Percentiles rank a stretch among this genome's conserved stretches.
phyloP scores from a whole-genome alignment of 2,113 vertebrate genomes.

The Aegithalos caudatus region DNA sequence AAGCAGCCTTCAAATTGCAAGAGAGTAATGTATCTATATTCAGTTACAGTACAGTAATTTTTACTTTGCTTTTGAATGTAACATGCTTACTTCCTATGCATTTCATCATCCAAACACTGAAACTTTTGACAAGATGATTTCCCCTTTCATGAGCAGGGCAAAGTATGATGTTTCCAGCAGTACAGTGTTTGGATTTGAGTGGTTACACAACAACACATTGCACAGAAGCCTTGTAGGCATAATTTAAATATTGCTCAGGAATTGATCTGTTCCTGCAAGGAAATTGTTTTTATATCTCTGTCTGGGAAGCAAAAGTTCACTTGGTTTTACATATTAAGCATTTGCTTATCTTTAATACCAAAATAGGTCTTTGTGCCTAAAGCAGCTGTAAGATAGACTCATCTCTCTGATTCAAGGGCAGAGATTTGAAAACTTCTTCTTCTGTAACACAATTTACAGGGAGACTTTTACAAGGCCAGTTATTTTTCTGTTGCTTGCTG shows the following conservation, averaged over 20 bases:
- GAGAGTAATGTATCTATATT: neutral
- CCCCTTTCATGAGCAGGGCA: neutral
- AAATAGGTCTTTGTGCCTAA: neutral
- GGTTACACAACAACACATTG: neutral
- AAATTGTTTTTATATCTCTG: neutral
- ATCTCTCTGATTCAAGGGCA: neutral
- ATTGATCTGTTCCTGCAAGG: neutral
- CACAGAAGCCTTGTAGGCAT: neutral
- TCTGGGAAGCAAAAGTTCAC: neutral
- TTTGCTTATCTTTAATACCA: neutral
- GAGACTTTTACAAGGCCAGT: neutral
- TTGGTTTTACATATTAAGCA: neutral
- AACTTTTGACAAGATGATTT: neutral
- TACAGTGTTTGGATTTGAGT: neutral
- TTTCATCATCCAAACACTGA: neutral
- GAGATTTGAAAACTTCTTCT: neutral
- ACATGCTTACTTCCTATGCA: neutral
- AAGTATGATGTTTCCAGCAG: neutral
- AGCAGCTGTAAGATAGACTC: neutral
- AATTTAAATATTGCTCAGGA: neutral
- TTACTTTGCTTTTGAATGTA: neutral
- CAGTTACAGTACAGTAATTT: neutral
- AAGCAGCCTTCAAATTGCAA: neutral
- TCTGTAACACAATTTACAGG: neutral
- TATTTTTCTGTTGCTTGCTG: neutral